Evolutionary conservation across 2,113 vertebrate species (phyloP).

Genomic region (Orthochromis malagaraziensis): DNA sequence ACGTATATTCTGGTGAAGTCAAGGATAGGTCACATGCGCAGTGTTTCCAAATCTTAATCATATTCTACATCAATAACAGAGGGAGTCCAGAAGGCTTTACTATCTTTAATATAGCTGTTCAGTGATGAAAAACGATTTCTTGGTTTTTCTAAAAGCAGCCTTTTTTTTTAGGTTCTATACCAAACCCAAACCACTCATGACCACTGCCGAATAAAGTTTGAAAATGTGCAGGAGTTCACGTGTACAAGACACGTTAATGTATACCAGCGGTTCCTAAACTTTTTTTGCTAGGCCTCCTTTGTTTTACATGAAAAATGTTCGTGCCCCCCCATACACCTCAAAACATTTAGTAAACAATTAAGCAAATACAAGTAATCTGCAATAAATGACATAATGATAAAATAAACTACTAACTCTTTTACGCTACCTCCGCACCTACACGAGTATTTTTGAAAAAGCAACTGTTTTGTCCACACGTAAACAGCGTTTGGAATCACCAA

Average conservation of each 20-base stretch:
- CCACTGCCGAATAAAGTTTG: background rate
- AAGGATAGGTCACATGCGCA: background rate
- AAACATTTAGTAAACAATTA: too few species aligned
- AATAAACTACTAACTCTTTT: too few species aligned
- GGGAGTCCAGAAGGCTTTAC: background rate
- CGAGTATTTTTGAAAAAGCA: too few species aligned
- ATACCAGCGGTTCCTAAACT: background rate
- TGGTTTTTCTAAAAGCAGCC: background rate
- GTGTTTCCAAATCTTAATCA: slow-evolving; percentile 11
- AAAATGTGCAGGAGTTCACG: background rate
- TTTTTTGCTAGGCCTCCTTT: too few species aligned
- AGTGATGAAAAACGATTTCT: background rate
- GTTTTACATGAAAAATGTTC: too few species aligned
- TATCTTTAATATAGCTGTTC: background rate
- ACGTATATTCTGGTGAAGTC: slow-evolving; percentile 7
- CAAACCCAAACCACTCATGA: background rate
- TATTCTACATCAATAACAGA: background rate
- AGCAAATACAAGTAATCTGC: too few species aligned
- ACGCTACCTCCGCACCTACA: too few species aligned
- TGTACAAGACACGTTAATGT: background rate
- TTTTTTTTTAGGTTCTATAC: background rate
- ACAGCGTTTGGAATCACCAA: too few species aligned
- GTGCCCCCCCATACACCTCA: too few species aligned
- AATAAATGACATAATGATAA: too few species aligned
- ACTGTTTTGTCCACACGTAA: too few species aligned